These are phyloP conservation scores for Drosophila setifemur DNA, from an alignment of 1,140 invertebrate species.

Conservation along the genomic window DNA sequence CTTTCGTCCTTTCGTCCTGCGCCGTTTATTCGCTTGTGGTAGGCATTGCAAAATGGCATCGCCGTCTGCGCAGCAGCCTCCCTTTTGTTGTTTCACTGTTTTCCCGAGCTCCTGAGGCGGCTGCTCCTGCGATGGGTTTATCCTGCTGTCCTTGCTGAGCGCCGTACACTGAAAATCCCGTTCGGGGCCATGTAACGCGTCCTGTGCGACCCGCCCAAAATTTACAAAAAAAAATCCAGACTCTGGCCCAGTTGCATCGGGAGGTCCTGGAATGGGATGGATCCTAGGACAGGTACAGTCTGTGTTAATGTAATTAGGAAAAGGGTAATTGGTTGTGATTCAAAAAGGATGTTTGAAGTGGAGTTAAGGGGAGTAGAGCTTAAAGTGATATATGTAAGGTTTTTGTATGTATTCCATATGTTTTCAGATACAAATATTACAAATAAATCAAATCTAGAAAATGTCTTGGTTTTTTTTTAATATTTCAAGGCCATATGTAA, in stretches of 20 bases:
- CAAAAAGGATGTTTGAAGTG: constrained; percentile 8
- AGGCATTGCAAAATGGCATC: constrained; percentile 14
- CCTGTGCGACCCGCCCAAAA: too few relatives aligned
- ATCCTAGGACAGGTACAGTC: constrained; percentile 8
- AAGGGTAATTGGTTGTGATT: constrained; percentile 22
- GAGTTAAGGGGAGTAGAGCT: not conserved
- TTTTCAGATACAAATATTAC: too few relatives aligned
- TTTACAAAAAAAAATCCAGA: too few relatives aligned
- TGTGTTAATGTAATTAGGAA: constrained; percentile 17
- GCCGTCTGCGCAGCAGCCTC: constrained; percentile 3
- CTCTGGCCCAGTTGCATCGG: constrained; percentile 6
- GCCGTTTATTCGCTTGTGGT: constrained; percentile 10
- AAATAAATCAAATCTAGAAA: too few relatives aligned
- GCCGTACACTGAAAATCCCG: constrained; percentile 55
- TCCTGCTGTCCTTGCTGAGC: constrained; percentile 43
- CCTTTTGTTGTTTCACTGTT: not conserved
- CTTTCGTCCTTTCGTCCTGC: too few relatives aligned
- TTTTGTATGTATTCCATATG: too few relatives aligned
- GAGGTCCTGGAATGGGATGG: not conserved
- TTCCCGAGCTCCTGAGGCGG: not conserved
- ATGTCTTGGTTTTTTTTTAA: too few relatives aligned
- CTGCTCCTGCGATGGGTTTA: constrained; percentile 4
- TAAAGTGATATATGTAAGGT: too few relatives aligned
- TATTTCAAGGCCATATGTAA: too few relatives aligned
- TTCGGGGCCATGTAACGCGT: constrained; percentile 41